Percentiles rank a stretch among this genome's conserved stretches.
These are phyloP conservation scores for Labeo catla DNA, from an alignment of 2,113 vertebrate species.

Conservation along the genomic window DNA sequence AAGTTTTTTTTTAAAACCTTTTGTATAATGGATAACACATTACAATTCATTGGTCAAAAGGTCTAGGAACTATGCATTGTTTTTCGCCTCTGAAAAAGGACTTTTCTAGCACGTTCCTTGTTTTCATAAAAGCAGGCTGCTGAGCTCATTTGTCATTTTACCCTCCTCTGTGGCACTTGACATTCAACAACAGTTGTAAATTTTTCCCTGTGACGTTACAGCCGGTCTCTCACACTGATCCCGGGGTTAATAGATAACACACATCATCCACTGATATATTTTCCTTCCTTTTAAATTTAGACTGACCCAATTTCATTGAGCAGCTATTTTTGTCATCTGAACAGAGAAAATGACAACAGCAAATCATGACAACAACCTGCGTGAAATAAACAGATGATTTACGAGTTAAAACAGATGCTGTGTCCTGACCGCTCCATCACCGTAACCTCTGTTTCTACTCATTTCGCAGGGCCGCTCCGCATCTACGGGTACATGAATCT, in stretches of 20 bases:
- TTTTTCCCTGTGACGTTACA: not conserved
- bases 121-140: not conserved
- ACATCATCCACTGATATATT: slow-evolving; percentile 23
- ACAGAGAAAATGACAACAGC: not conserved
- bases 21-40: not conserved
- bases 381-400: not conserved
- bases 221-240: not conserved
- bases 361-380: slow-evolving; percentile 13
- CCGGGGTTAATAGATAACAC: slow-evolving; percentile 22
- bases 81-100: not conserved
- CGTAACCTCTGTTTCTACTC: slow-evolving; percentile 45
- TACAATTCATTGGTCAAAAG: not conserved
- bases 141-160: slow-evolving; percentile 7
- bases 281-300: slow-evolving; percentile 1
- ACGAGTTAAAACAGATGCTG: not conserved
- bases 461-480: slow-evolving; percentile 72
- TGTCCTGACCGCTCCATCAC: not conserved
- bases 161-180: slow-evolving; percentile 7
- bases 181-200: slow-evolving; percentile 9
- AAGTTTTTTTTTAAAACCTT: not conserved
- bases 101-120: not conserved
- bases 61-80: not conserved
- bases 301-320: not conserved
- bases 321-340: not conserved
- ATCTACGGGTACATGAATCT: slow-evolving; percentile 83